Evolutionary conservation across 2,888 invertebrate genomes (phyloP).

Genomic region (Phengaris arion): DNA sequence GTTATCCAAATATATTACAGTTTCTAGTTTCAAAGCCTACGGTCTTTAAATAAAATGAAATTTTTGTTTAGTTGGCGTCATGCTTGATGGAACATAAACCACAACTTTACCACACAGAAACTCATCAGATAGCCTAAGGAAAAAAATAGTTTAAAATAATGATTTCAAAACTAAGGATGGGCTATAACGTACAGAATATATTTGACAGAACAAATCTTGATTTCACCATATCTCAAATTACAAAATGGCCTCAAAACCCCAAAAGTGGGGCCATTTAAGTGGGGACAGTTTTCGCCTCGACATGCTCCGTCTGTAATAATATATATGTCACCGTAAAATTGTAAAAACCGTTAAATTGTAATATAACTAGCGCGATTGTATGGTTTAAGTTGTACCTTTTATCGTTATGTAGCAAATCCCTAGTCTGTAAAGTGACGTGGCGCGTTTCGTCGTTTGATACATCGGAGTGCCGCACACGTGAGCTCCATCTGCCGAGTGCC

Average conservation of each 20-base stretch:
- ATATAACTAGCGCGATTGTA: no score
- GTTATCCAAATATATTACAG: background rate
- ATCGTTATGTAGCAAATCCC: background rate
- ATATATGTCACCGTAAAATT: no score
- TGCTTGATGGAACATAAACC: constrained; percentile 4
- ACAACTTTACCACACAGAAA: background rate
- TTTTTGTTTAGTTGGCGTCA: constrained; percentile 6
- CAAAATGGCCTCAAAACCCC: no score
- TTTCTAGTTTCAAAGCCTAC: background rate
- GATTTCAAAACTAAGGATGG: no score
- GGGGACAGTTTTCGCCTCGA: no score
- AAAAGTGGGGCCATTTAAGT: no score
- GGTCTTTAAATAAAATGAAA: background rate
- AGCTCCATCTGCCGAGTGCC: background rate
- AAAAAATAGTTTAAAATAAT: background rate
- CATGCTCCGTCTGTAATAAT: no score
- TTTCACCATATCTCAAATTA: no score
- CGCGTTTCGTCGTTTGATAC: constrained; percentile 21
- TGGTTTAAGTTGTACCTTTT: background rate
- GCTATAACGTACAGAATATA: no score
- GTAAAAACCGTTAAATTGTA: no score
- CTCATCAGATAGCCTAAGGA: background rate
- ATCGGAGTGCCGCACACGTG: background rate
- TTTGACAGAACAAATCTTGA: no score
- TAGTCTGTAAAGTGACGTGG: background rate